These are phyloP conservation scores for Emydura subglobosa DNA, from an alignment of 2,113 vertebrate species.

Conservation along the genomic window DNA sequence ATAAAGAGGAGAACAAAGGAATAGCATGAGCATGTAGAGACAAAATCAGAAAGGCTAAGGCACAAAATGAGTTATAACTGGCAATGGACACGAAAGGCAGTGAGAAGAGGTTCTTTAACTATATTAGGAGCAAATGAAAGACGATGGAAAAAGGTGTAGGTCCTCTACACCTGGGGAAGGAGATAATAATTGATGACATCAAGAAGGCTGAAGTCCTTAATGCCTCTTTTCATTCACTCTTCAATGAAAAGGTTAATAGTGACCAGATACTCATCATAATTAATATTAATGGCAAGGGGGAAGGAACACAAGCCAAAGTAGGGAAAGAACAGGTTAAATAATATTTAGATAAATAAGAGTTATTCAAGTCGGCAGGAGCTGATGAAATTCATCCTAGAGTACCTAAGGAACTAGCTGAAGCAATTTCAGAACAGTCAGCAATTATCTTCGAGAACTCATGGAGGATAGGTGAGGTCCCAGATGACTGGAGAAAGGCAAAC, in stretches of 20 bases:
- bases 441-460: neutral
- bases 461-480: neutral
- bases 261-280: neutral
- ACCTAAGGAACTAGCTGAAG: neutral
- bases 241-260: neutral
- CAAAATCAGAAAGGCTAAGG: neutral
- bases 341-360: neutral
- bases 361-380: neutral
- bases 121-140: neutral
- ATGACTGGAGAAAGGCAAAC: neutral
- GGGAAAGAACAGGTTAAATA: neutral
- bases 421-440: neutral
- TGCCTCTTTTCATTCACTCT: neutral
- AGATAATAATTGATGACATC: neutral
- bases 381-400: neutral
- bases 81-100: neutral
- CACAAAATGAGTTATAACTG: neutral
- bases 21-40: neutral
- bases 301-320: neutral
- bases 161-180: neutral
- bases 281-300: neutral
- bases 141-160: neutral
- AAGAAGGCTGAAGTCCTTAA: neutral
- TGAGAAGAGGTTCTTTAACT: neutral
- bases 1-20: neutral